phyloP scores from a whole-genome alignment of 2,113 vertebrate species.

The Junco hyemalis region DNA sequence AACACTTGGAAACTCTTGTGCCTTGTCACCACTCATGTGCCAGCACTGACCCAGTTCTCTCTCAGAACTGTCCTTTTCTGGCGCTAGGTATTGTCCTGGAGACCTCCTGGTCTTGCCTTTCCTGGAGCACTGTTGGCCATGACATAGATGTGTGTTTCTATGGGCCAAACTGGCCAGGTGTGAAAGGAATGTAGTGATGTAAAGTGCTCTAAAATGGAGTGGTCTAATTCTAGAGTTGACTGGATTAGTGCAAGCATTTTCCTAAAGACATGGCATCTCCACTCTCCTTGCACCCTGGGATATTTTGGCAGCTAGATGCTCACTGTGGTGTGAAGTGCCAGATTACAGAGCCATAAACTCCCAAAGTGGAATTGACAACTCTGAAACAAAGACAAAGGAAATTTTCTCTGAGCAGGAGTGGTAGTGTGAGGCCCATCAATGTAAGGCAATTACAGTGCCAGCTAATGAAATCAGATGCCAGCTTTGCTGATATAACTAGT shows the following conservation, averaged over 20 bases:
- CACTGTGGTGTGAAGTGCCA: neutral
- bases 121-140: neutral
- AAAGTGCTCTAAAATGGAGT: neutral
- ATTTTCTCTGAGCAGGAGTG: neutral
- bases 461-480: slow-evolving; percentile 62
- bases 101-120: neutral
- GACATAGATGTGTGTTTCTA: neutral
- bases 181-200: neutral
- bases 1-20: neutral
- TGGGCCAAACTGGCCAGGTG: neutral
- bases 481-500: slow-evolving; percentile 61
- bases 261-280: neutral
- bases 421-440: neutral
- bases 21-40: neutral
- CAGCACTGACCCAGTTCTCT: neutral
- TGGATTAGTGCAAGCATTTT: neutral
- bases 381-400: neutral
- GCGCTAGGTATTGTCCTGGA: neutral
- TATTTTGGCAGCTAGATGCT: neutral
- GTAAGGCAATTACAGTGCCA: slow-evolving; percentile 50
- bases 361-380: neutral
- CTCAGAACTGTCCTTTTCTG: neutral
- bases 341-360: neutral
- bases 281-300: neutral
- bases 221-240: neutral